Evolutionary conservation across 1,140 invertebrate genomes (phyloP).

Genomic region (Meteorus sp.): DNA sequence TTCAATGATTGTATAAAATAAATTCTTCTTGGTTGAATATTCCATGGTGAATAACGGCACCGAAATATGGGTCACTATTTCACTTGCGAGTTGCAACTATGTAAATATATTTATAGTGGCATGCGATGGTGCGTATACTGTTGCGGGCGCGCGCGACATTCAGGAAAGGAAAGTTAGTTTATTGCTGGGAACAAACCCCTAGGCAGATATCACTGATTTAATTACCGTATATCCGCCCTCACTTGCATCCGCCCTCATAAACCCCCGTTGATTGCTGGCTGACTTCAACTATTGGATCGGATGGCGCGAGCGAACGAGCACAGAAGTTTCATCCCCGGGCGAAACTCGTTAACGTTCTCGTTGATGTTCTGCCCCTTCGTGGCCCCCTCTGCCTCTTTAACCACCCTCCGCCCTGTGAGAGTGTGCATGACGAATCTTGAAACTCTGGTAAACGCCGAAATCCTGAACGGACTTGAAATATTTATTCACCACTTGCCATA

Average conservation of each 20-base stretch:
- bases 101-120: too few species aligned
- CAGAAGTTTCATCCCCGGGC: constrained; percentile 4
- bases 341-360: constrained; percentile 22
- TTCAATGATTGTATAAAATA: too few species aligned
- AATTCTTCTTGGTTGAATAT: too few species aligned
- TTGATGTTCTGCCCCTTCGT: too few species aligned
- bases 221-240: constrained; percentile 34
- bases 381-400: constrained; percentile 9
- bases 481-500: neutral
- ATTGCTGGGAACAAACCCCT: constrained; percentile 25
- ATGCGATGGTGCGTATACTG: neutral
- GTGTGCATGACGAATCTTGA: constrained; percentile 2
- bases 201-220: constrained; percentile 43
- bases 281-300: constrained; percentile 24
- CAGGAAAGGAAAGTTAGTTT: constrained; percentile 40
- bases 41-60: too few species aligned
- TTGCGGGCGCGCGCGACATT: constrained; percentile 32
- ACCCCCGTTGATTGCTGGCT: constrained; percentile 22
- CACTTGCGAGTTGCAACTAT: neutral
- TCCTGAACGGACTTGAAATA: too few species aligned
- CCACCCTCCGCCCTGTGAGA: neutral
- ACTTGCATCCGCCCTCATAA: constrained; percentile 18
- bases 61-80: too few species aligned
- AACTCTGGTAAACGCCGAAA: neutral
- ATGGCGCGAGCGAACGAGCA: constrained; percentile 2